Evolutionary conservation across 2,113 vertebrate species (phyloP), one percentile per base, ranked within the genome.

Genomic region (Carlito syrichta): DNA sequence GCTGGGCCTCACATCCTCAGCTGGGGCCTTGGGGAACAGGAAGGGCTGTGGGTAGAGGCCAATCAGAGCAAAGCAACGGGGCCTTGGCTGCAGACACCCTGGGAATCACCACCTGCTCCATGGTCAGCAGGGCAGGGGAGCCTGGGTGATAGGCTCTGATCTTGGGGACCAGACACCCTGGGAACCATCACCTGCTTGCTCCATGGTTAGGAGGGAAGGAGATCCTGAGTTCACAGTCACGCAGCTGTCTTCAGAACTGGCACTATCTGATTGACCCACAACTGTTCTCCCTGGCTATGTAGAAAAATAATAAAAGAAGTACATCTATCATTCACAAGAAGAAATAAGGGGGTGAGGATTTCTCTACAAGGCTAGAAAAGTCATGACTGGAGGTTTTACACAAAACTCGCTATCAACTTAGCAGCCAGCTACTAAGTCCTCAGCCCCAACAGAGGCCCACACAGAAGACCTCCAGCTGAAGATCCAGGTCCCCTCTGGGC

Each of bases 21-120:
- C 69, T 43, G 69, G 38, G 5, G 6, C 23, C 12, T 40, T 1
- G 23, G 69, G 25, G 19, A 38, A 40, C 2, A 14, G 40, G 12
- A 43, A 73, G 69, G 38, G 40, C 23, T 3, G 23, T 43, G 23
- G 23, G 23, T 23, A n/a, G n/a, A n/a, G n/a, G n/a, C n/a, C n/a
- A n/a, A n/a, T 22, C 38, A 27, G 38, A 40, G 7, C 0, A 27
- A 1, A 27, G 40, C 23, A 1, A 12, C 6, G 2, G 23, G 0
- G 40, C 6, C 69, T 11, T 27, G 23, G 12, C 13, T 27, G 40
- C 8, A 12, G 69, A 27, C 6, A 14, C 62, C 22, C 62, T 63
- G 62, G 30, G 62, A 63, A 63, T 73, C 23, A 16, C 6, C 40
- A 3, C 40, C 23, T 14, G 23, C 69, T 23, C n/a, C 40, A 23